These are phyloP conservation scores for Gasterosteus nipponicus DNA, from an alignment of 2,113 vertebrate genomes.

Conservation along the genomic window DNA sequence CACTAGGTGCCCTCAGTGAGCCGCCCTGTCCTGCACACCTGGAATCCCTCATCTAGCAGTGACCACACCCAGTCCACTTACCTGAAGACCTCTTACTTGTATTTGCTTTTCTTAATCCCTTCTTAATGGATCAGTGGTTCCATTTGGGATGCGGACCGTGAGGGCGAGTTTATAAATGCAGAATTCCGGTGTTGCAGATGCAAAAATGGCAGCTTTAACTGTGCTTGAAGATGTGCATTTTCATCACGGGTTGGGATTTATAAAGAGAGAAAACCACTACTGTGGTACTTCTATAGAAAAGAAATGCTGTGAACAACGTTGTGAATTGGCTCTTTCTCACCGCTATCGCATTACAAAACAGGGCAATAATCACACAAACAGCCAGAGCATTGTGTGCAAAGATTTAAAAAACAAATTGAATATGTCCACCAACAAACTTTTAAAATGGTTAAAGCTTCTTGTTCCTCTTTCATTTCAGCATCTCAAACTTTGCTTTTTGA, in stretches of 20 bases:
- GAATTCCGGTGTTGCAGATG: neutral
- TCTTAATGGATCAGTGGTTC: neutral
- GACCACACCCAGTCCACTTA: neutral
- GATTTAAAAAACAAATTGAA: neutral
- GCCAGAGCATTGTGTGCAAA: neutral
- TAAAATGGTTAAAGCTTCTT: neutral
- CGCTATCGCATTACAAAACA: neutral
- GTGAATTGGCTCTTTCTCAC: neutral
- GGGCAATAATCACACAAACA: neutral
- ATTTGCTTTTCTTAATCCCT: neutral
- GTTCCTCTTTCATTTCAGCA: neutral
- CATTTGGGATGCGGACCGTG: neutral
- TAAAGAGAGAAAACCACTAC: neutral
- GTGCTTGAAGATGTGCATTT: neutral
- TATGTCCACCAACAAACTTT: neutral
- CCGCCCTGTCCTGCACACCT: neutral
- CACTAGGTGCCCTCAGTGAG: neutral
- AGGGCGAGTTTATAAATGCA: neutral
- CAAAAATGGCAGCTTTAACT: neutral
- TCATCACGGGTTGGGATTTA: neutral
- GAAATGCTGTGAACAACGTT: neutral
- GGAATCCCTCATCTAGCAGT: neutral
- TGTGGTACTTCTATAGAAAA: no score
- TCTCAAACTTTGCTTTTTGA: neutral
- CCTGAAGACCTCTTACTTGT: neutral